Evolutionary conservation across 2,113 vertebrate species (phyloP), one percentile per base, ranked within the genome.

Genomic region (Uria lomvia): DNA sequence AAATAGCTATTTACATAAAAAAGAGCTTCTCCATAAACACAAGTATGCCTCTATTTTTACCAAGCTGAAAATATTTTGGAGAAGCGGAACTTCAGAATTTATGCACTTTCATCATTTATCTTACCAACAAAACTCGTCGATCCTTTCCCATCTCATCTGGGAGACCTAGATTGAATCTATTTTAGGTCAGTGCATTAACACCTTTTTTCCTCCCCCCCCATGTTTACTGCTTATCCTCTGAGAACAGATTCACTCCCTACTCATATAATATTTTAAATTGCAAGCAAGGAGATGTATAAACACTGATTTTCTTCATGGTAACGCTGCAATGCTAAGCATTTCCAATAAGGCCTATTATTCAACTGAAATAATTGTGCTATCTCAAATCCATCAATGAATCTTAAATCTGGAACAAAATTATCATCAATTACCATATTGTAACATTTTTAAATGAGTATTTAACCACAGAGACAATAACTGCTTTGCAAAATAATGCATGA

Each of bases 151-250:
- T 70, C 55, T 79, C 77, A 86, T 79, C n/a, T 70, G n/a, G 83
- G 45, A 97, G 91, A 96, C 91, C 86, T 87, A 95, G 80, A 96
- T 95, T 96, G 65, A 72, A 78, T 91, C 92, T 96, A 87, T 94
- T 96, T 96, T 94, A 92, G 91, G 82, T 73, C 77, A 72, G 34
- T 45, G 91, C 91, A 78, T 89, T 92, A 94, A 85, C 94, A 92
- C 80, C 81, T 94, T 96, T 90, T 91, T 87, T 73, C 68, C 91
- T 86, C 18, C 90, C 26, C 8, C 15, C 24, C 15, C 36, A 80
- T 70, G 73, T 95, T 95, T 94, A 92, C 40, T 73, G 86, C 91
- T 78, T 87, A 90, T 76, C n/a, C 63, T 86, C 81, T 23, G 67
- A 95, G 80, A 85, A 60, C 15, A 87, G 21, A 83, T 58, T 78